Conservation (phyloP, 2,797 vertebrate species). For the Acanthopagrus latus region DNA sequence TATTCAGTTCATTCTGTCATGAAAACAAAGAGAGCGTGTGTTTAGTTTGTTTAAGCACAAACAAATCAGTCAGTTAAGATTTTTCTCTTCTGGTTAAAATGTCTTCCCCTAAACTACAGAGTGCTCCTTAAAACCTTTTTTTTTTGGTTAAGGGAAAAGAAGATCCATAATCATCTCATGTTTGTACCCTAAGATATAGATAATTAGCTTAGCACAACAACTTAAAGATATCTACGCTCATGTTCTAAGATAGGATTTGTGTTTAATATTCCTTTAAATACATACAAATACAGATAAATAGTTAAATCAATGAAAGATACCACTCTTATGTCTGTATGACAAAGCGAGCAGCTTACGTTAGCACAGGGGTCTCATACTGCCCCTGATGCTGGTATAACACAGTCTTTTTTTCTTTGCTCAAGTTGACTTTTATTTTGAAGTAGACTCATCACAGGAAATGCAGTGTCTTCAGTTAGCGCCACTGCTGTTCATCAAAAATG, state of each 20-base stretch:
- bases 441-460: no score
- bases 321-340: not conserved
- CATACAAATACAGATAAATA: not conserved
- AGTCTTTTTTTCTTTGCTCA: no score
- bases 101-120: no score
- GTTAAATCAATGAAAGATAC: not conserved
- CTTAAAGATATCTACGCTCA: fast-evolving
- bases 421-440: no score
- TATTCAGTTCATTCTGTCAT: no score
- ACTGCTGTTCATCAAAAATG: no score
- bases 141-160: not conserved
- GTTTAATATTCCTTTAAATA: not conserved
- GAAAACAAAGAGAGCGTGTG: no score
- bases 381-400: no score
- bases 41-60: no score
- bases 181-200: not conserved
- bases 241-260: not conserved
- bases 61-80: no score
- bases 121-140: not conserved
- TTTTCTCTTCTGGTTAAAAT: no score
- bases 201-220: not conserved
- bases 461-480: no score
- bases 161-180: not conserved
- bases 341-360: not conserved
- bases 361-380: not conserved